phyloP scores from a whole-genome alignment of 2,113 vertebrate species.

The Solea senegalensis region DNA sequence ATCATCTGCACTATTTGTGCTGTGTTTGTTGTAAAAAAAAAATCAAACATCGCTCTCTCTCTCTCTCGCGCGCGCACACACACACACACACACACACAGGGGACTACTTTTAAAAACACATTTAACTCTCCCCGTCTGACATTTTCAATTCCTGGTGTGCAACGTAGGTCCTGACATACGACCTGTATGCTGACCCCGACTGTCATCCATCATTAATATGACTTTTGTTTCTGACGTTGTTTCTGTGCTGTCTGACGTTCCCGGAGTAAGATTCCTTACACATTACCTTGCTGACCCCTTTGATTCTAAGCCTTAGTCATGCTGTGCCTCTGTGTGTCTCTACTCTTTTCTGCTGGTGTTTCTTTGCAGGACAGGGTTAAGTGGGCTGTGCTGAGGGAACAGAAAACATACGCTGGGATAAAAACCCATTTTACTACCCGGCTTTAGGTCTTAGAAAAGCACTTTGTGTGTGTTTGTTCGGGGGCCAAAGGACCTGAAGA shows the following conservation, averaged over 20 bases:
- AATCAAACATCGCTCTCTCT: not conserved
- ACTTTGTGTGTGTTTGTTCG: constrained; percentile 31
- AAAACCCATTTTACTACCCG: constrained; percentile 17
- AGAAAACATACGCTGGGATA: not conserved
- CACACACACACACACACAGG: not conserved
- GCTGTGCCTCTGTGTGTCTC: not conserved
- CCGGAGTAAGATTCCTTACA: constrained; percentile 62
- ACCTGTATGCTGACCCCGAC: constrained; percentile 54
- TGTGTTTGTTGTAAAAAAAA: not conserved
- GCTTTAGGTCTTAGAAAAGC: constrained; percentile 28
- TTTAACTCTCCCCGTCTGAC: not conserved
- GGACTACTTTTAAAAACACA: constrained; percentile 8
- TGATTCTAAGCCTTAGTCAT: constrained; percentile 43
- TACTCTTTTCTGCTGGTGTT: not conserved
- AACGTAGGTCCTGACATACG: constrained; percentile 41
- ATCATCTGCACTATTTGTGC: not conserved
- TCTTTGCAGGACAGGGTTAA: constrained; percentile 24
- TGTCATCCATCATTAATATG: constrained; percentile 72
- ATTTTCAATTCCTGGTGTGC: constrained; percentile 18
- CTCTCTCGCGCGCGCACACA: not conserved
- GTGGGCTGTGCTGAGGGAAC: constrained; percentile 1
- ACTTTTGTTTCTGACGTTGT: constrained; percentile 69
- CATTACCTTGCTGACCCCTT: constrained; percentile 59
- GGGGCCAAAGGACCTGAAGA: constrained; percentile 62
- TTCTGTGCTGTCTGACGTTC: constrained; percentile 50